phyloP scores from a whole-genome alignment of 2,797 vertebrate species.

The Morelia viridis region DNA sequence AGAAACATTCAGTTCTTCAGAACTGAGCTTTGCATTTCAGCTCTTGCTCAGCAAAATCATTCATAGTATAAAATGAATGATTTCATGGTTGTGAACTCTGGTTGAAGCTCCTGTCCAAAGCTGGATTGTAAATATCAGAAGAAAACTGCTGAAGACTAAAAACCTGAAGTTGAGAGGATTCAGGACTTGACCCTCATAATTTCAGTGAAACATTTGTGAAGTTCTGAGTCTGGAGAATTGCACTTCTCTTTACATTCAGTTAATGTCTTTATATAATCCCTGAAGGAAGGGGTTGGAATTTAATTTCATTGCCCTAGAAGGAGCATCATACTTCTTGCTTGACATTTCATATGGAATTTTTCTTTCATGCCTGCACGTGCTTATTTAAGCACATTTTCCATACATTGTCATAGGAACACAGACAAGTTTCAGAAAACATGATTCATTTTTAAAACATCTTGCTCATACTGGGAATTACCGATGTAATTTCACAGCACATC shows the following conservation, averaged over 20 bases:
- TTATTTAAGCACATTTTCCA: neutral
- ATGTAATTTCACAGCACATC: conserved; percentile 22
- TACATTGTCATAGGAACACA: neutral
- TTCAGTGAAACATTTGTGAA: conserved; percentile 42
- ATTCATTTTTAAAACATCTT: conserved; percentile 1
- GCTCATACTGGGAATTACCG: neutral
- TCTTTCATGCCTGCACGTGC: neutral
- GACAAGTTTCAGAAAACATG: neutral
- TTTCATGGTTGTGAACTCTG: conserved; percentile 40
- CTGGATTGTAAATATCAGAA: conserved; percentile 46
- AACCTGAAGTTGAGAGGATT: conserved; percentile 18
- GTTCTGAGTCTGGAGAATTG: conserved; percentile 28
- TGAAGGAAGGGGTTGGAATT: conserved; percentile 13
- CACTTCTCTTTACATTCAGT: conserved; percentile 22
- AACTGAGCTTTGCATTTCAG: conserved; percentile 44
- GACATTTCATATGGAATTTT: conserved; percentile 4
- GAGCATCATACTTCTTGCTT: neutral
- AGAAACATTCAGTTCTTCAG: conserved; percentile 37
- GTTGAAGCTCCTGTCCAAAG: conserved; percentile 56
- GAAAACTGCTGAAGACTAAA: conserved; percentile 52
- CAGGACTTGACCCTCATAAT: conserved; percentile 18
- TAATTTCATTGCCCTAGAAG: neutral
- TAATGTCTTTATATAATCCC: neutral
- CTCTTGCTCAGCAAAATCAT: conserved; percentile 56
- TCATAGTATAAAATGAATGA: conserved; percentile 51